A percentile compares a stretch with the other conserved stretches of the same genome.
Evolutionary conservation across 2,797 vertebrate species (phyloP).

Genomic region (Prionace glauca): DNA sequence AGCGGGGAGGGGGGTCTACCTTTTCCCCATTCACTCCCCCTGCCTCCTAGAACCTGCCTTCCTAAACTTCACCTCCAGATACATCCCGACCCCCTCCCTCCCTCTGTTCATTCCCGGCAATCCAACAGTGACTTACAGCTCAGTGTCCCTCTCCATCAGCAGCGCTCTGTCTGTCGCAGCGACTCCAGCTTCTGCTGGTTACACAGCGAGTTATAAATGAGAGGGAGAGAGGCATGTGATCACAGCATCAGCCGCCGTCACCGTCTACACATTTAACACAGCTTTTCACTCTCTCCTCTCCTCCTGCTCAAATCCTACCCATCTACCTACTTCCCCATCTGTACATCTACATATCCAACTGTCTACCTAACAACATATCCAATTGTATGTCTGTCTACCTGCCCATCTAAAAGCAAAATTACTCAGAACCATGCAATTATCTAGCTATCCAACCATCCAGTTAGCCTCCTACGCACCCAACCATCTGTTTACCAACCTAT

Average conservation of each 20-base stretch:
- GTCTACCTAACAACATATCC: no score
- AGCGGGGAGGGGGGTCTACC: no score
- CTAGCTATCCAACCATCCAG: no score
- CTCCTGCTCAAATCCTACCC: neutral
- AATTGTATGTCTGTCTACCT: no score
- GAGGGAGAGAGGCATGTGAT: neutral
- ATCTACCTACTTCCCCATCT: no score
- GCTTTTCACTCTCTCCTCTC: neutral
- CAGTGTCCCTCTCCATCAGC: neutral
- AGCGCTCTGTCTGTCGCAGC: neutral
- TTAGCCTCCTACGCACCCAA: no score
- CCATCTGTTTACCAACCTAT: no score
- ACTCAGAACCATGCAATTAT: no score
- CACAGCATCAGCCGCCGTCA: constrained; percentile 8
- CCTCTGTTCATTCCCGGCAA: neutral
- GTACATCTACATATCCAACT: no score
- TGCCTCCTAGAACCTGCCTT: neutral
- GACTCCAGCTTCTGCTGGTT: neutral
- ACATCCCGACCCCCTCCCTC: fast-evolving
- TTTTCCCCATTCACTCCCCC: neutral
- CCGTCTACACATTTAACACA: neutral
- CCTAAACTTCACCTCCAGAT: neutral
- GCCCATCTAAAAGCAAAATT: no score
- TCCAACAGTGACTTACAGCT: neutral
- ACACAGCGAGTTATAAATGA: neutral